Conservation (phyloP, 2,888 invertebrate genomes). For the Chrysolina oricalcia region DNA sequence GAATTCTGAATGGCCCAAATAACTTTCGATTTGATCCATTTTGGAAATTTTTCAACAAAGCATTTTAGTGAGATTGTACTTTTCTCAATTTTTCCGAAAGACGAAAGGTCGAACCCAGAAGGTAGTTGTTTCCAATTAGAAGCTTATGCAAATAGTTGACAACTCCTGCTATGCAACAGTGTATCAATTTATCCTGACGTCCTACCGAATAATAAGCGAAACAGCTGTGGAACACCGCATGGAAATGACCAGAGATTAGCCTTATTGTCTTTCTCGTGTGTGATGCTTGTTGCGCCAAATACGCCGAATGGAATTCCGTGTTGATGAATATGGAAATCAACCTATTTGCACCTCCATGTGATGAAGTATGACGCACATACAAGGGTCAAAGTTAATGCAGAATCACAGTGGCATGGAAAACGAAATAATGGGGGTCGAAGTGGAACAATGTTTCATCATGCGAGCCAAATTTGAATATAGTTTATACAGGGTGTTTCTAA, state of each 20-base stretch:
- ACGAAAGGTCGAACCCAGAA: too few species aligned
- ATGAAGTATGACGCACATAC: background rate
- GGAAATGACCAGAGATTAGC: conserved; percentile 20
- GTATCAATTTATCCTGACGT: background rate
- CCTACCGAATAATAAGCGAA: conserved; percentile 2
- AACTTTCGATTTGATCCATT: background rate
- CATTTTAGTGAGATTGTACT: too few species aligned
- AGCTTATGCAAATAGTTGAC: background rate
- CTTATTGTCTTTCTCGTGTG: background rate
- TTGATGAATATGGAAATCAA: conserved; percentile 18
- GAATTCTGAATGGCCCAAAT: too few species aligned
- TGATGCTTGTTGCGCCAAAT: conserved; percentile 16
- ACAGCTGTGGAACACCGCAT: conserved; percentile 17
- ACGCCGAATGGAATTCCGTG: background rate
- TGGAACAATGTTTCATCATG: background rate
- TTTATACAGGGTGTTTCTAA: too few species aligned
- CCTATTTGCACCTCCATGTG: conserved; percentile 5
- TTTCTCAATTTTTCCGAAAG: too few species aligned
- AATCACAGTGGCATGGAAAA: background rate
- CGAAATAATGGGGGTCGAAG: background rate
- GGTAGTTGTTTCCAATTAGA: too few species aligned
- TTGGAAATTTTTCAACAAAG: too few species aligned
- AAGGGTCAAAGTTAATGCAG: background rate
- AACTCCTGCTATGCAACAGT: background rate
- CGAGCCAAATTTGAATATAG: background rate